Evolutionary conservation across 2,888 invertebrate genomes (phyloP).

Genomic region (Caenorhabditis macrosperma): DNA sequence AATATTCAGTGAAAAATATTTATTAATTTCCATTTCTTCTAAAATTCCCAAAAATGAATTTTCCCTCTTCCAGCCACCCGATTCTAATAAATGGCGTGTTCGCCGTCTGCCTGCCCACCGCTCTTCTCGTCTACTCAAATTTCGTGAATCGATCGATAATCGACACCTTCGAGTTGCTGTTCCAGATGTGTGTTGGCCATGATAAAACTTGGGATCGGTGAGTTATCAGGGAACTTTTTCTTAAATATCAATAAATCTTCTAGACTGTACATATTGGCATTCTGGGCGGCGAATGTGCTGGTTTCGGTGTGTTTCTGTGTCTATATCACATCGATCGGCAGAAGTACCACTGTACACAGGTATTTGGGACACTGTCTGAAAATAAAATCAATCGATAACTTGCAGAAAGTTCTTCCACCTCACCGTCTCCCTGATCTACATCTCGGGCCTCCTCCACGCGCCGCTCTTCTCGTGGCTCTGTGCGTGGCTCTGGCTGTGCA

Average conservation of each 20-base stretch:
- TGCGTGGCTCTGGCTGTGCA: conserved; percentile 72
- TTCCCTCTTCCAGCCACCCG: conserved; percentile 20
- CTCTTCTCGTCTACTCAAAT: conserved; percentile 26
- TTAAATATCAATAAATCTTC: conserved; percentile 22
- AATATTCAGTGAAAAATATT: too few species aligned
- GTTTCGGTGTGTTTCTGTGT: conserved; percentile 73
- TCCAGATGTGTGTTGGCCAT: conserved; percentile 35
- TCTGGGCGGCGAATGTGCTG: conserved; percentile 73
- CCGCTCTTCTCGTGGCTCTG: conserved; percentile 71
- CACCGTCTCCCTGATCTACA: conserved; percentile 75
- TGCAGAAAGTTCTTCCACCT: conserved; percentile 79
- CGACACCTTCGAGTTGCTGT: conserved; percentile 32
- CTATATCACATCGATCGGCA: conserved; percentile 44
- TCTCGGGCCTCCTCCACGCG: conserved; percentile 71
- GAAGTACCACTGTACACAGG: conserved; percentile 39
- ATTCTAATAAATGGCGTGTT: conserved; percentile 40
- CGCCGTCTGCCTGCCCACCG: conserved; percentile 9
- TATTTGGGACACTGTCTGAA: neutral
- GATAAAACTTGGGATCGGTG: conserved; percentile 28
- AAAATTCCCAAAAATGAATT: too few species aligned
- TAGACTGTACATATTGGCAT: conserved; percentile 71
- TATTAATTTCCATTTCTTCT: too few species aligned
- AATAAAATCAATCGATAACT: neutral
- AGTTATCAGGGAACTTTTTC: neutral
- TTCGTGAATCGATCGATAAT: conserved; percentile 18